Evolutionary conservation across 2,113 vertebrate genomes (phyloP).

Genomic region (Indicator maculatus): DNA sequence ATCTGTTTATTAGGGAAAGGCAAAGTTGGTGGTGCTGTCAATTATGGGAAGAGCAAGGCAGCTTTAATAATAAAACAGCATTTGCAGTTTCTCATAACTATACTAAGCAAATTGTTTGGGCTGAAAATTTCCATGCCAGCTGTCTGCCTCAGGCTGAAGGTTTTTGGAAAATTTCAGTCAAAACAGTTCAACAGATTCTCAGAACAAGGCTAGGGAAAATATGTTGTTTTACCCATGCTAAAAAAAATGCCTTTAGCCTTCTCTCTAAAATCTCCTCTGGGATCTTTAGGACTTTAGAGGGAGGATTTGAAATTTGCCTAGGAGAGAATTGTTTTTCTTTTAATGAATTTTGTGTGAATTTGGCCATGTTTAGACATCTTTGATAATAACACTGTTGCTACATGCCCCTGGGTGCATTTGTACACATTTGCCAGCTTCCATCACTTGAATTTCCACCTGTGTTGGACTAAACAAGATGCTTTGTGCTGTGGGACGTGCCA

Average conservation of each 20-base stretch:
- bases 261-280: slow-evolving; percentile 14
- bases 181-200: slow-evolving; percentile 63
- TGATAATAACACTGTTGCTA: background rate
- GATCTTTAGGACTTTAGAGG: background rate
- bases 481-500: background rate
- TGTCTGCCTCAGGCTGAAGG: slow-evolving; percentile 63
- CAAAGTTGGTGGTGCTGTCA: slow-evolving; percentile 14
- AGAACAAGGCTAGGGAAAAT: slow-evolving; percentile 59
- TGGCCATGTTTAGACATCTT: background rate
- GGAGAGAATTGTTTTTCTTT: background rate
- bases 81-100: slow-evolving; percentile 48
- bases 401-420: background rate
- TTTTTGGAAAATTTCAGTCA: slow-evolving; percentile 63
- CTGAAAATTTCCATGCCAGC: slow-evolving; percentile 67
- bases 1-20: slow-evolving; percentile 42
- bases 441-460: background rate
- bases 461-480: background rate
- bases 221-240: slow-evolving; percentile 32
- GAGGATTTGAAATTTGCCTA: slow-evolving; percentile 33
- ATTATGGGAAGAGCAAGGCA: background rate
- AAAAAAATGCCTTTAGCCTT: slow-evolving; percentile 13
- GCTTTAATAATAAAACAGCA: slow-evolving; percentile 57
- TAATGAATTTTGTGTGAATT: slow-evolving; percentile 16
- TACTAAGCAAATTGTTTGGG: slow-evolving; percentile 67
- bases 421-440: background rate